Evolutionary conservation across 64 coral and sea anemone species (phyloP), one percentile per base, ranked within the genome.

Genomic region (Astreopora myriophthalma): DNA sequence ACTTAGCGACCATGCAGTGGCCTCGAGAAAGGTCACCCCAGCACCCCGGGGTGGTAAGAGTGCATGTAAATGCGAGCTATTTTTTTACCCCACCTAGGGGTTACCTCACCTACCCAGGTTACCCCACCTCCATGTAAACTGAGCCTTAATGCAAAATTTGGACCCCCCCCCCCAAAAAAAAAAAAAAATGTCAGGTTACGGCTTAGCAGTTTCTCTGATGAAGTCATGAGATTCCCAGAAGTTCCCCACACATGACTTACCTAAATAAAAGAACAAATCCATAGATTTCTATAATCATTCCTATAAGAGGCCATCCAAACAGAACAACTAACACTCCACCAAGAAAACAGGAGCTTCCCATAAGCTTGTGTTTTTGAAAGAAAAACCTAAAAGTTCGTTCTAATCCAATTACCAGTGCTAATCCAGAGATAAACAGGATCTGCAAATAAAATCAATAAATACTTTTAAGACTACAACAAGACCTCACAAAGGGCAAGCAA

Each of bases 301-400:
- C 96, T 68, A 95, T 69, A 55, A 98, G 75, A 12, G 96, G 96
- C 96, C 96, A 98, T 10, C 96, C 96, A 76, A 98, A 58, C 12
- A 98, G 86, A 44, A 98, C 96, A 23, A 98, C 93, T 61, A 98
- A 6, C 20, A 98, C 82, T 75, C 96, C 96, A 67, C 96, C 96
- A 87, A 98, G 94, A 74, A 98, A 98, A 71, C 94, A 98, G 2
- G 96, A 89, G 37, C 96, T 98, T 31, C 93, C 96, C 48, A 87
- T 94, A 27, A 98, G 79, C 38, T 98, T 98, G 68, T 98, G 96
- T 51, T 95, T 98, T 93, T 98, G 96, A 70, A 98, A 98, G 90
- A 98, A 95, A 95, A 98, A 98, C 86, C 96, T 95, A 93, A 98
- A 98, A 70, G 96, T 98, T 86, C 96, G 95, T 79, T 98, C 96